Percentiles rank a stretch among this genome's conserved stretches.
Conservation (phyloP, 2,113 vertebrate genomes). For the Rhinolophus ferrumequinum region DNA sequence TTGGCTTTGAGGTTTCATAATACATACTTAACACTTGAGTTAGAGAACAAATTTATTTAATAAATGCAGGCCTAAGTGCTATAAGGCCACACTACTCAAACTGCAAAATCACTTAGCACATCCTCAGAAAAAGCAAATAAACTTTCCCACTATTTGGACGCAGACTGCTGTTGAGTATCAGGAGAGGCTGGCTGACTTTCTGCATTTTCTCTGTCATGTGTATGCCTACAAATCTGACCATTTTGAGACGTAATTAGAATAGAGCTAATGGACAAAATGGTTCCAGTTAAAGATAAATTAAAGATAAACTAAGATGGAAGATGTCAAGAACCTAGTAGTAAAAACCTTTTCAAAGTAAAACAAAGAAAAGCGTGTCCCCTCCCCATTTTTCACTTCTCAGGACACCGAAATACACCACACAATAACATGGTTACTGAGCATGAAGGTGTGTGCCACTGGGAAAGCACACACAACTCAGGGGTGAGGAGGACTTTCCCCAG, state of each 20-base stretch:
- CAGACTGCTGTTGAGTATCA: constrained; percentile 30
- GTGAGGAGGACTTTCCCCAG: constrained; percentile 17
- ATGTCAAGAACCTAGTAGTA: constrained; percentile 24
- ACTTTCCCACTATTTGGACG: constrained; percentile 77
- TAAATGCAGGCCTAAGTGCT: constrained; percentile 87
- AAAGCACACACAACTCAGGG: constrained; percentile 23
- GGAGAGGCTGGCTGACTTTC: constrained; percentile 50
- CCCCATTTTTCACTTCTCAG: neutral
- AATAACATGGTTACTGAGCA: neutral
- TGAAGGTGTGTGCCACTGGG: constrained; percentile 44
- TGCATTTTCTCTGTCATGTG: constrained; percentile 34
- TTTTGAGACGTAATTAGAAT: constrained; percentile 50
- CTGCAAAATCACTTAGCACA: constrained; percentile 86
- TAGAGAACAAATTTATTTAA: constrained; percentile 90
- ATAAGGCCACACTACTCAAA: constrained; percentile 84
- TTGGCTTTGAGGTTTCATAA: constrained; percentile 86
- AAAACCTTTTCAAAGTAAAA: constrained; percentile 62
- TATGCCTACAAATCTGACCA: constrained; percentile 59
- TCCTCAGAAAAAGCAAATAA: constrained; percentile 85
- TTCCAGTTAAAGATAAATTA: constrained; percentile 62
- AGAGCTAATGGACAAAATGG: constrained; percentile 65
- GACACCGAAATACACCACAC: constrained; percentile 50
- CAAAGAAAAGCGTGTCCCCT: constrained; percentile 22
- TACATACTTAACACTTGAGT: constrained; percentile 88
- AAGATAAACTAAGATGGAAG: constrained; percentile 60